phyloP scores from a whole-genome alignment of 2,797 vertebrate species.

The Todus mexicanus region DNA sequence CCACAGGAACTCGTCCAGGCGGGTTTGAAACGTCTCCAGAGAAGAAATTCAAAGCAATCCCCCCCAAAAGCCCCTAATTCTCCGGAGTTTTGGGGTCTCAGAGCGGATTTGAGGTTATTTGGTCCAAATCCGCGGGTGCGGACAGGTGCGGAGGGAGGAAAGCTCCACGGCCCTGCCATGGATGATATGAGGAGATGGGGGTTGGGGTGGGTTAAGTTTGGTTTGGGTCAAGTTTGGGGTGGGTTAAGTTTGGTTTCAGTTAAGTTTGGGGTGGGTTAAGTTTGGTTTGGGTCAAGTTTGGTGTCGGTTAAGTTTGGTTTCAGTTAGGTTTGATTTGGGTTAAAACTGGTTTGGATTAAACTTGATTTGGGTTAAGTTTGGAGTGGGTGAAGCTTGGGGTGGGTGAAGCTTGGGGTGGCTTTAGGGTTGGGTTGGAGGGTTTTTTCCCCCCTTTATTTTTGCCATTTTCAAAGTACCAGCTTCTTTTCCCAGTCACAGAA shows the following conservation, averaged over 20 bases:
- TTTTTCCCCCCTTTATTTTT: background rate
- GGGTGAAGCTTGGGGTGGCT: background rate
- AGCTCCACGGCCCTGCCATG: background rate
- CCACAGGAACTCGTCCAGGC: too few species aligned
- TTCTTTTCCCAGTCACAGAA: background rate
- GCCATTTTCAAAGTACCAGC: background rate
- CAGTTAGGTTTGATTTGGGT: too few species aligned
- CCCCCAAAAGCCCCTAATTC: background rate
- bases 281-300: too few species aligned
- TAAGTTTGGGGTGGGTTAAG: too few species aligned
- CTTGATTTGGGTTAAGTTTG: rapidly evolving
- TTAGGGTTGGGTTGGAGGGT: background rate
- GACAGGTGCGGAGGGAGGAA: background rate
- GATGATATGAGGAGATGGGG: too few species aligned
- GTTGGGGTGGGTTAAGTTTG: too few species aligned
- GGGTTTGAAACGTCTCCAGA: too few species aligned
- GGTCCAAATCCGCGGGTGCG: background rate
- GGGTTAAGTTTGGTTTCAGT: too few species aligned
- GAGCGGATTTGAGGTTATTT: background rate
- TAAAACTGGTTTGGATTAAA: too few species aligned
- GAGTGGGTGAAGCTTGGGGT: too few species aligned
- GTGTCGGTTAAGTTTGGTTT: too few species aligned
- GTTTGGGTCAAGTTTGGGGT: too few species aligned
- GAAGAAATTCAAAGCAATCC: background rate
- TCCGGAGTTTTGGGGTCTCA: background rate